Base-by-base conservation (phyloP, 2,888 invertebrate species). In the Morinoia aosen region DNA sequence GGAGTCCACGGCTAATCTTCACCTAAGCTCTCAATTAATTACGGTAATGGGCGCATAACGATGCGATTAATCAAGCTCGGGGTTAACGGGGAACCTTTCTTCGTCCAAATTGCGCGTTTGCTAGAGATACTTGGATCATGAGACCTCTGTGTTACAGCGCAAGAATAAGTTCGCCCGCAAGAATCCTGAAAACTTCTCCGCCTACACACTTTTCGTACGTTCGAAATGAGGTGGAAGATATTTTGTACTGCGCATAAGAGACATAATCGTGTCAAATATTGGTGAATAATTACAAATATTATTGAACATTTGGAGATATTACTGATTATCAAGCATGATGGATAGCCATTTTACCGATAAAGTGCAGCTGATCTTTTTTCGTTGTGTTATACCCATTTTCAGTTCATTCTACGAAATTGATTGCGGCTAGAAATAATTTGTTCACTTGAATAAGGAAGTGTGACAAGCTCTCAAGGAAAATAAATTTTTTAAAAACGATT, bases 1-100 rank as follows among this genome's bases (percentile, higher is more conserved):
- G 7, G 90, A 90, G 90, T 48, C 90, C 90, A 90, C 16, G 90
- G 90, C 90, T 90, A 90, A 90, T 90, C 90, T 90, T 90, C 90
- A 90, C 90, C 90, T 90, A 90, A 90, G 90, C 90, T 48, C 90
- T 90, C 90, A 90, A 90, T 90, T 90, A 90, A 90, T 90, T 90
- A 90, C 39, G 90, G 90, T 90, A 90, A 90, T 90, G 90, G 90
- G 90, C 90, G 90, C 90, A 40, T 90, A 90, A 90, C 48, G 90
- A 90, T 90, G 90, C 48, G 90, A 90, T 90, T 90, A 90, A 90
- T 90, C 90, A 90, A 90, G 40, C 48, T 90, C 39, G 90, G 40
- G 90, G 48, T 90, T 48, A 90, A 90, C 40, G 48, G 90, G 39
- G 90, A 40, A 48, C 40, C 90, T 90, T 90, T 90, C 76, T 90